Evolutionary conservation across 2,113 vertebrate genomes (phyloP).

Genomic region (Barnardius zonarius): DNA sequence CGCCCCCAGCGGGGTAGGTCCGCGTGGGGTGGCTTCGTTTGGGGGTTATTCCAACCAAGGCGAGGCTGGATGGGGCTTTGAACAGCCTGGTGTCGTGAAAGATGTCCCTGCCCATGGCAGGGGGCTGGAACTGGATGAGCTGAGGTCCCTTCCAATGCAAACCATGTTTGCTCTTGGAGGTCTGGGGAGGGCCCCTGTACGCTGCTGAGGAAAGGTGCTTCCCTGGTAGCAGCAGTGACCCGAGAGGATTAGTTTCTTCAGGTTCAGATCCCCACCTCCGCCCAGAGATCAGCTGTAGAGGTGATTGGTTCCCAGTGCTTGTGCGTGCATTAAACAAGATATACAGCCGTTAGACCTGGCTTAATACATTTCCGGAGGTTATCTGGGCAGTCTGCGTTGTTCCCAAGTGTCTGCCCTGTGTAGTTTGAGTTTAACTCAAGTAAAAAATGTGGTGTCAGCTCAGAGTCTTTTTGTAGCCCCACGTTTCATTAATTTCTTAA

Average conservation of each 20-base stretch:
- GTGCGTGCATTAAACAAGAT: neutral
- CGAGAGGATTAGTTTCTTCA: neutral
- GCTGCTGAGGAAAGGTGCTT: neutral
- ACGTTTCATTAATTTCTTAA: neutral
- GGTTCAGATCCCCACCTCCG: neutral
- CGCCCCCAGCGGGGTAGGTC: neutral
- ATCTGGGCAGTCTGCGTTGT: neutral
- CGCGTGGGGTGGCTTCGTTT: neutral
- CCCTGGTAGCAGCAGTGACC: neutral
- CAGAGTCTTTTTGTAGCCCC: neutral
- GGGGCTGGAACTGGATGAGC: neutral
- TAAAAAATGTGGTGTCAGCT: neutral
- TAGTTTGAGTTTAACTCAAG: neutral
- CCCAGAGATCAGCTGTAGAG: neutral
- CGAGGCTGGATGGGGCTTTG: neutral
- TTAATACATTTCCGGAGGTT: neutral
- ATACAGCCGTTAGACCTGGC: fast-evolving
- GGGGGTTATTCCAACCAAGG: neutral
- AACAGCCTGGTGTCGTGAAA: neutral
- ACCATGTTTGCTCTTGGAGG: neutral
- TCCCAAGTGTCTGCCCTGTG: neutral
- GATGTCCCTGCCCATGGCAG: neutral
- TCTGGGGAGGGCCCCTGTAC: neutral
- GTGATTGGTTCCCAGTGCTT: neutral
- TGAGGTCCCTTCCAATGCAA: neutral